Evolutionary conservation across 2,113 vertebrate genomes (phyloP), one percentile per base, ranked within the genome.

Genomic region (Macquaria australasica): DNA sequence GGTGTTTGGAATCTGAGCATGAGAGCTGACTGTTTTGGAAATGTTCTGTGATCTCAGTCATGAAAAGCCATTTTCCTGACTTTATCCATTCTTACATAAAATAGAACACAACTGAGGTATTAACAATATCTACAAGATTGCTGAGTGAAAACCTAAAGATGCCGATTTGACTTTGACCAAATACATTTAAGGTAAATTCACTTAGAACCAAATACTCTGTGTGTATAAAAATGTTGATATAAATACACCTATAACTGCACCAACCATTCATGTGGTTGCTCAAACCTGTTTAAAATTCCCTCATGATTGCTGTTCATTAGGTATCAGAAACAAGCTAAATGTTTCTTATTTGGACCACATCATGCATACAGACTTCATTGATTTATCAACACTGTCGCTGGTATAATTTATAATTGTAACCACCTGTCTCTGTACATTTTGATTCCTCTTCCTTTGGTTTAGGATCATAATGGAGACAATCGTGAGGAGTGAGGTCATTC

Each of bases 401-500:
- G 5, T 34, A 53, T 25, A 28, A 31, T 31, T 31, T 31, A 31
- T 31, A 31, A 31, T 31, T 31, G 28, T 31, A 15, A 60, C 31
- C 16, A 71, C 15, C n/a, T 63, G 15, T 48, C 23, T 73, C 12
- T 67, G 28, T 71, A 25, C 0, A 58, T 73, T 58, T 25, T 34
- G 8, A 45, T 43, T 70, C 6, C 1, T 37, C 1, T 72, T 69
- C 21, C 34, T 78, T 48, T 74, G 25, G 8, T 72, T 78, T 69
- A 90, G 83, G 55, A 1, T 12, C 9, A 79, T 18, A 18, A 87
- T 88, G 88, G 74, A 7, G 5, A 1, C 1, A 0, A 1, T 12
- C 0, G 69, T 93, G 66, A 45, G 0, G 3, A 81, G 11, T 45
- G 73, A 89, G 15, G 4, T 94, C 75, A 88, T 97, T 75, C 93